phyloP scores from a whole-genome alignment of 1,140 invertebrate species.

The Drosophila nikananu region DNA sequence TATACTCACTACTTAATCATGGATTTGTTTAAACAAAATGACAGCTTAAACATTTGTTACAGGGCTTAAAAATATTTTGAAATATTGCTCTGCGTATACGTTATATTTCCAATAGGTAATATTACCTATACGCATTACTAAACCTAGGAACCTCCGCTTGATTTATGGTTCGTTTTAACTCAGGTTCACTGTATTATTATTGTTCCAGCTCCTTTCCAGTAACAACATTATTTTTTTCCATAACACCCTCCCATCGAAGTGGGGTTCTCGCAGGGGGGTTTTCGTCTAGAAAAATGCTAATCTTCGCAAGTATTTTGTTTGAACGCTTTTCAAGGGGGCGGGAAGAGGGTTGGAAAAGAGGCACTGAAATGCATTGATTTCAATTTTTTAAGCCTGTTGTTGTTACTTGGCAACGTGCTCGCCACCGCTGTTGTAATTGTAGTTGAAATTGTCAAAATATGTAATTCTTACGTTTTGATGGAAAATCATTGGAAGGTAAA shows the following conservation, averaged over 20 bases:
- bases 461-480: slow-evolving; percentile 28
- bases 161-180: not conserved
- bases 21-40: not conserved
- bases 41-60: not conserved
- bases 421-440: slow-evolving; percentile 41
- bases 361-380: slow-evolving; percentile 56
- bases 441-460: slow-evolving; percentile 25
- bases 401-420: slow-evolving; percentile 54
- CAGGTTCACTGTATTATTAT: slow-evolving; percentile 8
- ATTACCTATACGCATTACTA: not conserved
- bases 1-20: not conserved
- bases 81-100: not conserved
- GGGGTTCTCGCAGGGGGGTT: slow-evolving; percentile 3
- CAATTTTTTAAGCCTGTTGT: slow-evolving; percentile 42
- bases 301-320: slow-evolving; percentile 48
- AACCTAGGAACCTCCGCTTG: fast-evolving
- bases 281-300: slow-evolving; percentile 42
- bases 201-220: slow-evolving; percentile 25
- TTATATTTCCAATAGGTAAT: not conserved
- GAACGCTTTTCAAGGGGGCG: slow-evolving; percentile 1
- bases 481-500: slow-evolving; percentile 4
- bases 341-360: not conserved
- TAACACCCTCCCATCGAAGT: slow-evolving; percentile 20
- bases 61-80: not conserved
- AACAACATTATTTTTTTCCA: slow-evolving; percentile 37